Evolutionary conservation across 2,113 vertebrate species (phyloP).

Genomic region (Nymphicus hollandicus): DNA sequence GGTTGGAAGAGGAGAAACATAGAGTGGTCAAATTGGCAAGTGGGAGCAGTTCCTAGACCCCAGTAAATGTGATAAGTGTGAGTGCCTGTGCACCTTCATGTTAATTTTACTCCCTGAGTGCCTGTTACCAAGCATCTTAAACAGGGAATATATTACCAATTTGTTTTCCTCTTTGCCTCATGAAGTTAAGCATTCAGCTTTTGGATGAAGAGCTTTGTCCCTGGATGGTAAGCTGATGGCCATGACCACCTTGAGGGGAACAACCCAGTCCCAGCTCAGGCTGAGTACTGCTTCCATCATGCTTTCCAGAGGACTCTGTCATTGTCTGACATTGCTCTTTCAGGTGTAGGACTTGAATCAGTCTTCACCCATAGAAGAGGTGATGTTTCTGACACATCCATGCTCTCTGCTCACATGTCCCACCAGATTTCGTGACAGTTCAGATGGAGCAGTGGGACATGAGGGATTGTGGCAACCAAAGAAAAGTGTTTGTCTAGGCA

Average conservation of each 20-base stretch:
- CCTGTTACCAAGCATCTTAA: not conserved
- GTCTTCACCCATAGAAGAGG: not conserved
- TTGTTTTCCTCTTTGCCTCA: not conserved
- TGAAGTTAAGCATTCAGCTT: not conserved
- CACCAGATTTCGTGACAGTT: not conserved
- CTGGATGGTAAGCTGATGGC: not conserved
- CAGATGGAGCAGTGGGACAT: not conserved
- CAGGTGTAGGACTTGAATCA: not conserved
- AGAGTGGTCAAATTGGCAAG: not conserved
- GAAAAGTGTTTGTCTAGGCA: not conserved
- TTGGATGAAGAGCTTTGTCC: not conserved
- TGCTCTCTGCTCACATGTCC: not conserved
- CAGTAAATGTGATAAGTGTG: not conserved
- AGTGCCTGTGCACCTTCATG: fast-evolving
- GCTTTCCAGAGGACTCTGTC: not conserved
- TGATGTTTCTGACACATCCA: not conserved
- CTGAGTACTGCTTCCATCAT: fast-evolving
- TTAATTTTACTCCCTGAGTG: not conserved
- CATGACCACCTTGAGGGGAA: not conserved
- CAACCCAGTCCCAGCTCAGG: fast-evolving
- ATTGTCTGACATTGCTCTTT: fast-evolving
- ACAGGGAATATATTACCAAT: fast-evolving
- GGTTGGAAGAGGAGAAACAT: not conserved
- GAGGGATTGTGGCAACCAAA: not conserved
- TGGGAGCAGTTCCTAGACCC: not conserved